Percentiles rank a stretch among this genome's conserved stretches.
Conservation (phyloP, 2,113 vertebrate species). For the Lamprotornis superbus region DNA sequence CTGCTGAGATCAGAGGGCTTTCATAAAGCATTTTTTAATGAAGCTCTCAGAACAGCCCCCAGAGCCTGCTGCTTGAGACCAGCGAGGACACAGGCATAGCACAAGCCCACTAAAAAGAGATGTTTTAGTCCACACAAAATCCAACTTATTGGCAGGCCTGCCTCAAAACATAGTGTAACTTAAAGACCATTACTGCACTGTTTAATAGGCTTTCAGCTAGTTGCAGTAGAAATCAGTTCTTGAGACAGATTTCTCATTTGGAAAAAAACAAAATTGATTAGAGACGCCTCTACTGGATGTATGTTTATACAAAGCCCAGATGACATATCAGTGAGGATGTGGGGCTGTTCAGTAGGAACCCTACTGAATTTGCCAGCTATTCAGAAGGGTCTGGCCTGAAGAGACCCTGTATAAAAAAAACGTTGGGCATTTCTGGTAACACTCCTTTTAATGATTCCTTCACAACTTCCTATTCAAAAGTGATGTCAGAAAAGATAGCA, state of each 20-base stretch:
- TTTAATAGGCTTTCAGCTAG: background rate
- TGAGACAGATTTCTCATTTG: background rate
- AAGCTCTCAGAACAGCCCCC: background rate
- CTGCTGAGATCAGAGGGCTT: background rate
- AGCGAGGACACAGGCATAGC: background rate
- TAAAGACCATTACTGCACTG: background rate
- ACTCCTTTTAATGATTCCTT: background rate
- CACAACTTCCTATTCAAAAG: background rate
- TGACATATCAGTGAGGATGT: background rate
- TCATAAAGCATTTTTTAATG: conserved; percentile 25
- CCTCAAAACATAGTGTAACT: background rate
- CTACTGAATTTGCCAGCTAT: background rate
- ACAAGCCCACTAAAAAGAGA: background rate
- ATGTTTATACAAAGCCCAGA: background rate
- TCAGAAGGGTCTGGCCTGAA: background rate
- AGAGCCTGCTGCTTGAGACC: background rate
- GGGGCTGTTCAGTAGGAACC: background rate
- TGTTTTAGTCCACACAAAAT: background rate
- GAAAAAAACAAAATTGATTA: background rate
- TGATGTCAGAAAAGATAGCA: background rate
- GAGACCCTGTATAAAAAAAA: background rate
- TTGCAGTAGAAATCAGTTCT: background rate
- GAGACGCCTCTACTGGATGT: background rate
- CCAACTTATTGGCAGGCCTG: background rate
- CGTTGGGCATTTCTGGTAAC: background rate